Conservation (phyloP, 2,888 invertebrate species). For the Mimas tiliae region DNA sequence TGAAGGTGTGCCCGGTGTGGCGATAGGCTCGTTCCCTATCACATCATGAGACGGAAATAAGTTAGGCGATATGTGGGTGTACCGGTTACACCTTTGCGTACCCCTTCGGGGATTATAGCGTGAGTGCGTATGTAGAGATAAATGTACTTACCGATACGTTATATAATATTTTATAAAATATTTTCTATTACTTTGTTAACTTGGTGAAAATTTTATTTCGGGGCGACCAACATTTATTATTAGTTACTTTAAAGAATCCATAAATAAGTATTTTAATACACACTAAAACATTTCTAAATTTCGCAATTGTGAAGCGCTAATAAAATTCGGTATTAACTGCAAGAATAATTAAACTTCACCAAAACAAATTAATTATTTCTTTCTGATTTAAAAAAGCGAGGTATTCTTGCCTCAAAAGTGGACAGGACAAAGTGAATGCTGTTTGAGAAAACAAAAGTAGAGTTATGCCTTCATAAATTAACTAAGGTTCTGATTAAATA, state of each 20-base stretch:
- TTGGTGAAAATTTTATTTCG: neutral
- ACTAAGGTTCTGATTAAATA: neutral
- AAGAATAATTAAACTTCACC: slow-evolving; percentile 1
- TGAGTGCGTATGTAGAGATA: no score
- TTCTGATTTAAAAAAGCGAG: neutral
- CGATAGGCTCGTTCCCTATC: no score
- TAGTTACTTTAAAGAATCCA: neutral
- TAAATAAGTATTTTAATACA: neutral
- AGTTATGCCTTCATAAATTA: slow-evolving; percentile 1
- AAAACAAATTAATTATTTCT: neutral
- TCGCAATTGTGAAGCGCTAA: neutral
- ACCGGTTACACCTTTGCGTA: no score
- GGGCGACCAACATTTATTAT: neutral
- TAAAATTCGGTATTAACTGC: neutral
- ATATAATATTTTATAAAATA: no score
- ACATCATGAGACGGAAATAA: no score
- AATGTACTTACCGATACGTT: no score
- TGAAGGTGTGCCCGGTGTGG: no score
- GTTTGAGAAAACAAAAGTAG: slow-evolving; percentile 1
- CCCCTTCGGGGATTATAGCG: no score
- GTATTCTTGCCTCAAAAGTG: neutral
- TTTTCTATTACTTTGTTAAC: no score
- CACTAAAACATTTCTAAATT: slow-evolving; percentile 1
- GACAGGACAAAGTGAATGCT: neutral
- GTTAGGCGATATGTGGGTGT: no score